Percentiles rank a stretch among this genome's conserved stretches.
Evolutionary conservation across 2,888 invertebrate genomes (phyloP).

Genomic region (Didymodactylos carnosus): DNA sequence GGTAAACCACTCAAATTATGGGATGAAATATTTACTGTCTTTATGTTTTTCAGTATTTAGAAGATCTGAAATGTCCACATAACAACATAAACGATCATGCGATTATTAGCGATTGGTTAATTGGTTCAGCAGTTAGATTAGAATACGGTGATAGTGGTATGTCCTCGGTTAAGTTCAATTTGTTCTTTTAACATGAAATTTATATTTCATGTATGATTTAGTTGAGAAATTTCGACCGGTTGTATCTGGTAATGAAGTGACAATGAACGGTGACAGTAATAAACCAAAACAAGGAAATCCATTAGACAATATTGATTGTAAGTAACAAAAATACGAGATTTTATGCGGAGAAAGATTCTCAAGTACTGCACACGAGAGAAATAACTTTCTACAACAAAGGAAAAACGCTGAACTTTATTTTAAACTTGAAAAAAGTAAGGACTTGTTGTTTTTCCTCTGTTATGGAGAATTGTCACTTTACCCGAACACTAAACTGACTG

Average conservation of each 20-base stretch:
- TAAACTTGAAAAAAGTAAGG: no score
- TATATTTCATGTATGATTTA: not conserved
- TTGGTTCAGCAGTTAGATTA: slow-evolving; percentile 59
- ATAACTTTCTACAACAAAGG: not conserved
- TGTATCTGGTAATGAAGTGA: not conserved
- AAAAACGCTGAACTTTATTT: not conserved
- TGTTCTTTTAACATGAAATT: not conserved
- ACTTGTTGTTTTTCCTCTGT: no score
- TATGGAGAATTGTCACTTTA: no score
- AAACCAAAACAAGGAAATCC: slow-evolving; percentile 44
- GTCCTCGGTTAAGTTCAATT: not conserved
- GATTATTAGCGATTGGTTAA: slow-evolving; percentile 63
- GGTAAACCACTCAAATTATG: slow-evolving; percentile 16
- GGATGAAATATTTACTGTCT: not conserved
- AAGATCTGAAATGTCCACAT: slow-evolving; percentile 53
- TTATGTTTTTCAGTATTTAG: slow-evolving; percentile 43
- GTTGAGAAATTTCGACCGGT: not conserved
- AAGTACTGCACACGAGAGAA: not conserved
- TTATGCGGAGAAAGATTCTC: not conserved
- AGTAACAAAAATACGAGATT: slow-evolving; percentile 36
- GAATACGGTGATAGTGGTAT: slow-evolving; percentile 56
- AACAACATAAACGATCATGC: slow-evolving; percentile 35
- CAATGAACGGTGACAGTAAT: not conserved
- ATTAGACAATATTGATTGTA: slow-evolving; percentile 64
- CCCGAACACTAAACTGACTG: no score